A percentile compares a stretch with the other conserved stretches of the same genome.
Conservation (phyloP, 2,113 vertebrate genomes). For the Corythoichthys intestinalis region DNA sequence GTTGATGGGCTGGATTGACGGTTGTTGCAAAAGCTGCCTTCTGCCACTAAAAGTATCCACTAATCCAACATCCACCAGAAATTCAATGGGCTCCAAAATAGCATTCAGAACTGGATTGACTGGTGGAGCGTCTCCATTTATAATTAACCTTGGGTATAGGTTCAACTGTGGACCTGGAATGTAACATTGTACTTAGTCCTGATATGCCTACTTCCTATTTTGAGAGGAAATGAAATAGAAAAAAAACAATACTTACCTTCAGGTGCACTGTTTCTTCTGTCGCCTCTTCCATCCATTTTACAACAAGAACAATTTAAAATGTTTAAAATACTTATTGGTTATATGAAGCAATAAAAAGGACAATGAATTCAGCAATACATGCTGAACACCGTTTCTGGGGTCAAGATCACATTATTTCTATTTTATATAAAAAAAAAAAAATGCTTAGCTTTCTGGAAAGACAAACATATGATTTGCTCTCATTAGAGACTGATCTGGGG, state of each 20-base stretch:
- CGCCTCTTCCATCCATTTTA: slow-evolving; percentile 7
- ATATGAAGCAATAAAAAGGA: background rate
- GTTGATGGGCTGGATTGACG: slow-evolving; percentile 2
- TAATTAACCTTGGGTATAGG: slow-evolving; percentile 7
- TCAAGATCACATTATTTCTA: background rate
- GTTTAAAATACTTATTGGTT: background rate
- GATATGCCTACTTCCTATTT: background rate
- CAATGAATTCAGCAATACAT: background rate
- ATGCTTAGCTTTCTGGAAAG: background rate
- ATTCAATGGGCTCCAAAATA: slow-evolving; percentile 3
- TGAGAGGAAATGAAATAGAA: background rate
- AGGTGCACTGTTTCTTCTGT: slow-evolving; percentile 4
- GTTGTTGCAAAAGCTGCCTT: slow-evolving; percentile 11
- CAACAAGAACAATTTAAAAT: background rate
- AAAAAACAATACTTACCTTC: background rate
- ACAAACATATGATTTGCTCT: background rate
- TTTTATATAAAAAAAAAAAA: background rate
- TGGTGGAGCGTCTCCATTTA: background rate
- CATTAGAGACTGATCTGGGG: background rate
- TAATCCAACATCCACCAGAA: slow-evolving; percentile 9
- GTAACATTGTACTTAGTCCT: background rate
- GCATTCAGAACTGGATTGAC: slow-evolving; percentile 7
- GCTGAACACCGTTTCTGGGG: background rate
- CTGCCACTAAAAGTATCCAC: slow-evolving; percentile 5
- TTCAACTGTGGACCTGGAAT: slow-evolving; percentile 8